Evolutionary conservation across 2,113 vertebrate species (phyloP).

Genomic region (Lophotis ruficrista): DNA sequence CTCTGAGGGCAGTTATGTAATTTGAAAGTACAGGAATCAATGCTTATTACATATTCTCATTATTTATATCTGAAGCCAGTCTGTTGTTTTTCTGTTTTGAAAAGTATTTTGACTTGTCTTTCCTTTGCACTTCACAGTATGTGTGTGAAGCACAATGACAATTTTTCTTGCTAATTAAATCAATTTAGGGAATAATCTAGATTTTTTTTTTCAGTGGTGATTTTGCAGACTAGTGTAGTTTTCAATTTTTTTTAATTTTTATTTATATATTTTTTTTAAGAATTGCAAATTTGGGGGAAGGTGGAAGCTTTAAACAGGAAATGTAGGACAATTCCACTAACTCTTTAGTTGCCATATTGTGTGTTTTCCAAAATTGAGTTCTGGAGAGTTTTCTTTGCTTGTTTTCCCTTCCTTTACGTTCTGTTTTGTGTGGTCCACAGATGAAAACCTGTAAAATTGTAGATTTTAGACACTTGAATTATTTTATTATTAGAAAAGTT

Average conservation of each 20-base stretch:
- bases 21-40: background rate
- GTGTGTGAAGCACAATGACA: background rate
- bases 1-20: background rate
- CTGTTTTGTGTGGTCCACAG: background rate
- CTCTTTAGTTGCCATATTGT: background rate
- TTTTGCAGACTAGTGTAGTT: background rate
- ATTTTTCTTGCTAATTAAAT: background rate
- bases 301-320: background rate
- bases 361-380: background rate
- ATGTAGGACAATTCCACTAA: background rate
- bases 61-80: background rate
- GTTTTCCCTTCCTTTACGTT: too few relatives aligned
- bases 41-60: background rate
- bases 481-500: background rate
- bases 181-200: background rate
- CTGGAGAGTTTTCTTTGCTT: background rate
- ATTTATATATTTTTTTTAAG: background rate
- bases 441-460: background rate
- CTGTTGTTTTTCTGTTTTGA: background rate
- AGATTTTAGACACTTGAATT: background rate
- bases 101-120: background rate
- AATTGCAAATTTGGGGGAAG: background rate
- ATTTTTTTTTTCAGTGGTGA: background rate
- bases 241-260: background rate
- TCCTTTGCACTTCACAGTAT: background rate